Percentiles rank a stretch among this genome's conserved stretches.
phyloP scores from a whole-genome alignment of 2,113 vertebrate species.

The Hyaena hyaena region DNA sequence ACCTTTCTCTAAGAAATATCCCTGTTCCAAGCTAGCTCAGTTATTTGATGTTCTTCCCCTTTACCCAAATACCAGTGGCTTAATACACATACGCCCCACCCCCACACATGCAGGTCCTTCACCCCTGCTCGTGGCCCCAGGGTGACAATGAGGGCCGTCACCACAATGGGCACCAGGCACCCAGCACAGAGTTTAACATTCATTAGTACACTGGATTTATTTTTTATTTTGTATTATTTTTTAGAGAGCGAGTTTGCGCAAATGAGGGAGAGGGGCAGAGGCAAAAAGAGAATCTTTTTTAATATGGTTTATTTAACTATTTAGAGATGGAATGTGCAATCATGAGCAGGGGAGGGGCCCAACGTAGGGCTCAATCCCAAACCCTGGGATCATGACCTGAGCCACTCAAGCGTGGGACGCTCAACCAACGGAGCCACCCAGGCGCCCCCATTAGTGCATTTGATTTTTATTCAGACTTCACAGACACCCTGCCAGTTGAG shows the following conservation, averaged over 20 bases:
- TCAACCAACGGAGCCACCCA: too few relatives aligned
- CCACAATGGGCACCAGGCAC: not conserved
- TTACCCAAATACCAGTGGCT: not conserved
- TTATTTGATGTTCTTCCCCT: not conserved
- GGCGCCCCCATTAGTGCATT: too few relatives aligned
- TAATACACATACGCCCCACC: not conserved
- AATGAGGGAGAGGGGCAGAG: too few relatives aligned
- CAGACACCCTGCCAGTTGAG: not conserved
- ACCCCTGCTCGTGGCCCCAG: not conserved
- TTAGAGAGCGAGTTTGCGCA: too few relatives aligned
- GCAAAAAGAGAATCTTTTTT: too few relatives aligned
- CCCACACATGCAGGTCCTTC: too few relatives aligned
- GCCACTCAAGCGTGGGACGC: too few relatives aligned
- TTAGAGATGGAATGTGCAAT: too few relatives aligned
- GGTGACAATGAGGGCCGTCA: rapidly evolving
- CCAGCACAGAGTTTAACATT: not conserved
- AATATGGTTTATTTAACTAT: too few relatives aligned
- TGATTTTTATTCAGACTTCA: not conserved
- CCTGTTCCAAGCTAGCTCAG: not conserved
- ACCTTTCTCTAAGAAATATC: not conserved
- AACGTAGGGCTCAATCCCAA: too few relatives aligned
- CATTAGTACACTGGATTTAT: not conserved
- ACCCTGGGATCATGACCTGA: too few relatives aligned
- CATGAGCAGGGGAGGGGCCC: too few relatives aligned
- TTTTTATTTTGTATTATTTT: not conserved